These are phyloP conservation scores for Hirudinaria manillensis DNA, from an alignment of 2,888 invertebrate species.

Conservation along the genomic window DNA sequence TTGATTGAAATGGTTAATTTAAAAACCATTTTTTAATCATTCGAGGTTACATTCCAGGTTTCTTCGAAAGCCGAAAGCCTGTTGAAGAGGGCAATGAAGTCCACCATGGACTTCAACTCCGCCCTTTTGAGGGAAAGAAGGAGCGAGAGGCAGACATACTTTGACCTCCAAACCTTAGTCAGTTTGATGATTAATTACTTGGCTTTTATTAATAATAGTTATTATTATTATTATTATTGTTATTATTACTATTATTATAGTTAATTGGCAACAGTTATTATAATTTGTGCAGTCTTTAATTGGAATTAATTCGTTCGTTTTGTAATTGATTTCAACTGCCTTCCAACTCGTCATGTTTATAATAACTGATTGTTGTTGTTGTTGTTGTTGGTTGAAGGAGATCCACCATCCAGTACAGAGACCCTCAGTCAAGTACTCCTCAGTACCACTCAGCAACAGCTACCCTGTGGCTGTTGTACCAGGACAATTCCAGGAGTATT, in stretches of 20 bases:
- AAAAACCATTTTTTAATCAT: not conserved
- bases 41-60: not conserved
- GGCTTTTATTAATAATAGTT: not conserved
- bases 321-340: too few species aligned
- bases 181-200: constrained; percentile 33
- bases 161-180: constrained; percentile 79
- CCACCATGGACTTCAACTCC: constrained; percentile 74
- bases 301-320: not conserved
- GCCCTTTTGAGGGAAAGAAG: constrained; percentile 70
- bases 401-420: constrained; percentile 66
- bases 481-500: constrained; percentile 89
- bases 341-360: too few species aligned
- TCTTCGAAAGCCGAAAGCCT: constrained; percentile 48
- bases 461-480: constrained; percentile 91
- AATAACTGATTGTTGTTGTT: not conserved
- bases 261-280: too few species aligned
- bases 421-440: constrained; percentile 45
- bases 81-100: constrained; percentile 50
- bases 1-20: not conserved
- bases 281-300: not conserved
- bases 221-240: too few species aligned
- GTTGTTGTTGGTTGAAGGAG: constrained; percentile 54
- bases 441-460: constrained; percentile 58
- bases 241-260: too few species aligned
- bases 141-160: constrained; percentile 73